Conservation (phyloP, 2,113 vertebrate genomes). For the Phodopus roborovskii region DNA sequence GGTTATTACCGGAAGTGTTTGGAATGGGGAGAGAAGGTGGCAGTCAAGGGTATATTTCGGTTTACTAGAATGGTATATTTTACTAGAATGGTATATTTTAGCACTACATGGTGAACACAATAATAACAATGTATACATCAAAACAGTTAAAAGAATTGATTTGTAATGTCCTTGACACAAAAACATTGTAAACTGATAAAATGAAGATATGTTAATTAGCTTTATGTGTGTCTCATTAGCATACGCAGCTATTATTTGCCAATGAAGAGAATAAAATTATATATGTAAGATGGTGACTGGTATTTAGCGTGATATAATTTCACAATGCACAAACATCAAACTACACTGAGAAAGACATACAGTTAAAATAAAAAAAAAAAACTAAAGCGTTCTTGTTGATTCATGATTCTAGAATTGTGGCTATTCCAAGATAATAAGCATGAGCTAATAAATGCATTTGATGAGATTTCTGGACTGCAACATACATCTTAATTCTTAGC, state of each 20-base stretch:
- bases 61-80: neutral
- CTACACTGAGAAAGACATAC: neutral
- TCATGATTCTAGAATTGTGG: slow-evolving; percentile 1
- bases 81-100: neutral
- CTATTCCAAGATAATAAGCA: neutral
- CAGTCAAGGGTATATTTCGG: neutral
- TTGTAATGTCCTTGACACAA: neutral
- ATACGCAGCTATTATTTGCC: neutral
- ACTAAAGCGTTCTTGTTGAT: neutral
- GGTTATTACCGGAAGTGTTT: neutral
- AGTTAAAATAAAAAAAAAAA: neutral
- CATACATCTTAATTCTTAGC: slow-evolving; percentile 43
- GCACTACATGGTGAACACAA: neutral
- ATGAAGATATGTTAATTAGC: neutral
- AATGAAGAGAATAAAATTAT: neutral
- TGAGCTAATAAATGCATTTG: neutral
- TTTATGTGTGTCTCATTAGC: neutral
- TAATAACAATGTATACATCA: neutral
- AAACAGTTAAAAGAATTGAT: neutral
- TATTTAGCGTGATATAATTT: neutral
- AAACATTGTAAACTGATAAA: neutral
- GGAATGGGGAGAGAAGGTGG: neutral
- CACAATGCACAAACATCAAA: neutral
- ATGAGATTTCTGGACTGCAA: neutral
- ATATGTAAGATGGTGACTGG: neutral